Percentiles rank a stretch among this genome's conserved stretches.
These are phyloP conservation scores for Anguilla marmorata DNA, from an alignment of 2,797 vertebrate genomes.

Conservation along the genomic window DNA sequence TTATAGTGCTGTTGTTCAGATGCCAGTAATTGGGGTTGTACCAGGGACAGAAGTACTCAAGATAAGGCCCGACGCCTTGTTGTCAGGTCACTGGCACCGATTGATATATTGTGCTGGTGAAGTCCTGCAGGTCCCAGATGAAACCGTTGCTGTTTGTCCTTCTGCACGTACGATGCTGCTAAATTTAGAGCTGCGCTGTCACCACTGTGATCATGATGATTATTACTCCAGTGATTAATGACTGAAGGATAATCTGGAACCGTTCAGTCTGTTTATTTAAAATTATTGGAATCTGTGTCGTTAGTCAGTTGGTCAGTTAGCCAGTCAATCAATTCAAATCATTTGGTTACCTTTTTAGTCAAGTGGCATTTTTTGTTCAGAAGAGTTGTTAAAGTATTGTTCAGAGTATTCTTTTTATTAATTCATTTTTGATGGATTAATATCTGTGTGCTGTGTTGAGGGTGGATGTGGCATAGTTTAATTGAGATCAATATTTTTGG, in stretches of 20 bases:
- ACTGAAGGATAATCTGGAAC: neutral
- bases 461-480: neutral
- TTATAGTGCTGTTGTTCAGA: conserved; percentile 37
- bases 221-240: neutral
- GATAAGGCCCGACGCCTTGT: conserved; percentile 33
- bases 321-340: neutral
- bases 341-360: neutral
- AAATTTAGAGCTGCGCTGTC: neutral
- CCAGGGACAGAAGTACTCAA: conserved; percentile 18
- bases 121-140: neutral
- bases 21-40: neutral
- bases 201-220: neutral
- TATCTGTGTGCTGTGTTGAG: neutral
- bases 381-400: neutral
- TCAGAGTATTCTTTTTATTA: neutral
- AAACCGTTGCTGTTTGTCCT: neutral
- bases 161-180: neutral
- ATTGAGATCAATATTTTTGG: neutral
- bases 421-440: neutral
- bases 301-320: neutral
- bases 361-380: neutral
- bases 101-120: neutral
- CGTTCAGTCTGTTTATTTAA: neutral
- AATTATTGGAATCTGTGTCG: neutral
- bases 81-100: neutral